Conservation (phyloP, 2,888 invertebrate species). For the Ophion slaviceki region DNA sequence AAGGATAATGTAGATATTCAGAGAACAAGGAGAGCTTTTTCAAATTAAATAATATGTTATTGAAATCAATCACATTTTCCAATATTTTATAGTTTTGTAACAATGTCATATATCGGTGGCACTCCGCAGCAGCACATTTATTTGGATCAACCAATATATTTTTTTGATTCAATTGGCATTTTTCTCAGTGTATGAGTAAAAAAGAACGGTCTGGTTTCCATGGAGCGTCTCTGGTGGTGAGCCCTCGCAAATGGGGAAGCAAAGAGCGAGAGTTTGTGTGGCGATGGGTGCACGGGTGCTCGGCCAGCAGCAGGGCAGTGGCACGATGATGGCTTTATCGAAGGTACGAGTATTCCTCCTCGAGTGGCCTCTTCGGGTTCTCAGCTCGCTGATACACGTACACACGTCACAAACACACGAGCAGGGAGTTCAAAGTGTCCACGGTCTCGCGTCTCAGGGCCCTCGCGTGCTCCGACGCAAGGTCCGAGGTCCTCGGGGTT, state of each 20-base stretch:
- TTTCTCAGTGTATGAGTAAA: neutral
- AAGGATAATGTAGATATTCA: too few relatives aligned
- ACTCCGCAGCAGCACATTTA: too few relatives aligned
- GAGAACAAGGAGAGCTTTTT: too few relatives aligned
- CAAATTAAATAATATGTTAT: too few relatives aligned
- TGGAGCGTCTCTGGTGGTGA: conserved; percentile 4
- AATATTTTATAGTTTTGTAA: too few relatives aligned
- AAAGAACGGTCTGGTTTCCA: conserved; percentile 56
- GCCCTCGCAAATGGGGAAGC: conserved; percentile 8
- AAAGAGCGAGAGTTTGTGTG: conserved; percentile 4
- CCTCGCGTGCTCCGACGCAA: conserved; percentile 74
- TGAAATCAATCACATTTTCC: too few relatives aligned
- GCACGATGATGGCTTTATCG: conserved; percentile 82
- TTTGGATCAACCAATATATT: too few relatives aligned
- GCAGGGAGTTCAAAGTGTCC: conserved; percentile 56
- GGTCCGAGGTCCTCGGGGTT: conserved; percentile 78
- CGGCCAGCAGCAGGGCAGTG: conserved; percentile 58
- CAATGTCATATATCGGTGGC: too few relatives aligned
- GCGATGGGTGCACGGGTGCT: neutral
- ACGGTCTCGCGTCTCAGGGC: conserved; percentile 63
- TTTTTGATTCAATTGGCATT: too few relatives aligned
- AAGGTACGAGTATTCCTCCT: conserved; percentile 65
- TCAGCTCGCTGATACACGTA: conserved; percentile 25
- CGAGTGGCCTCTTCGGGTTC: conserved; percentile 51
- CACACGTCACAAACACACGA: neutral